Conservation (phyloP, 2,797 vertebrate genomes). For the Fundulus diaphanus region DNA sequence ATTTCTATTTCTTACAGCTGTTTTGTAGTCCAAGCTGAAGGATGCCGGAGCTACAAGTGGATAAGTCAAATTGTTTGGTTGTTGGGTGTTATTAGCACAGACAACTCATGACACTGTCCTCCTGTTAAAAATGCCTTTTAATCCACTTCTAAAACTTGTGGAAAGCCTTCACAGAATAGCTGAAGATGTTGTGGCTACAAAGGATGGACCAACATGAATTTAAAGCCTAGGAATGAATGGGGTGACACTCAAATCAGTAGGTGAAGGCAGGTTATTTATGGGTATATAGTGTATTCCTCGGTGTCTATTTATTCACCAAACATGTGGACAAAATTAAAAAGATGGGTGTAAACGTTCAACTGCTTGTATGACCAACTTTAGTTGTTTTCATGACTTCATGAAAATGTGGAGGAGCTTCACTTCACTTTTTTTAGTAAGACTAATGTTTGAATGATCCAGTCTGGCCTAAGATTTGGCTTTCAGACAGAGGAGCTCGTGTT, state of each 20-base stretch:
- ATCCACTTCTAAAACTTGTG: background rate
- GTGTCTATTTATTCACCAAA: background rate
- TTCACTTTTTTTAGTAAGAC: background rate
- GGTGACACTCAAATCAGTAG: background rate
- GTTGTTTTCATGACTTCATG: background rate
- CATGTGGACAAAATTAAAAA: background rate
- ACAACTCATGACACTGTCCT: too few relatives aligned
- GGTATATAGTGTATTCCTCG: background rate
- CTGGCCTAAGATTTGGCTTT: background rate
- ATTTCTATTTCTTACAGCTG: too few relatives aligned
- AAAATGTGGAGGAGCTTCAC: background rate
- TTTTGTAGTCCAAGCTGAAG: too few relatives aligned
- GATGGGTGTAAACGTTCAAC: background rate
- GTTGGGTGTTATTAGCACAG: too few relatives aligned
- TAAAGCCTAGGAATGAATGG: background rate
- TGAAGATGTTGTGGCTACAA: background rate
- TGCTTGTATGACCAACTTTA: background rate
- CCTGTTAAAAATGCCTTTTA: background rate
- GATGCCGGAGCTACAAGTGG: too few relatives aligned
- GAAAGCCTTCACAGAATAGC: background rate
- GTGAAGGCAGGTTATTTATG: background rate
- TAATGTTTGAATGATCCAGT: background rate
- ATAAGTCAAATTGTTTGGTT: too few relatives aligned
- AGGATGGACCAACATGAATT: background rate
- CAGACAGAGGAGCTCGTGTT: background rate